phyloP scores from a whole-genome alignment of 2,797 vertebrate species.

The Smutsia temminckii region DNA sequence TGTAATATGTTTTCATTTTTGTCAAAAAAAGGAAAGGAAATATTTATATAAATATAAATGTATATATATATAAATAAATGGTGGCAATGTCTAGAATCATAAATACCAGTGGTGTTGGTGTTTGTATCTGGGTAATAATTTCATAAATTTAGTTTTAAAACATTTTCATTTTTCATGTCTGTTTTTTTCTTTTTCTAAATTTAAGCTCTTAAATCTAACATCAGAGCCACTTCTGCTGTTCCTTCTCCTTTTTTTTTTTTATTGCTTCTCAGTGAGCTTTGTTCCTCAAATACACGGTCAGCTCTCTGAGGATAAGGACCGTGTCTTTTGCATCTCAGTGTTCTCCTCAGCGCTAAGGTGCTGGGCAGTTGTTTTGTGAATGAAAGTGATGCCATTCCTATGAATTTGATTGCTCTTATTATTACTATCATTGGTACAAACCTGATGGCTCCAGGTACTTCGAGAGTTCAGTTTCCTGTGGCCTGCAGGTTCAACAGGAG shows the following conservation, averaged over 20 bases:
- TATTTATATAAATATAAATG: neutral
- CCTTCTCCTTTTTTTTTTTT: neutral
- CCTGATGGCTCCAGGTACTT: neutral
- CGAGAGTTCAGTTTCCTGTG: neutral
- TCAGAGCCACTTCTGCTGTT: neutral
- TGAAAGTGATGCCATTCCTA: neutral
- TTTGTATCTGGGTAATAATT: neutral
- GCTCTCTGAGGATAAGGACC: neutral
- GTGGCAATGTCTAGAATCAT: neutral
- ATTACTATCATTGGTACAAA: neutral
- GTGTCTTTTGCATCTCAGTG: neutral
- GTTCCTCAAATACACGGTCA: neutral
- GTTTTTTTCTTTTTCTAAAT: neutral
- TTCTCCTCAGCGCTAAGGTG: neutral
- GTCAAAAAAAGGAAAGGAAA: neutral
- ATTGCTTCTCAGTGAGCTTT: neutral
- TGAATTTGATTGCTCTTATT: neutral
- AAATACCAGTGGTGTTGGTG: neutral
- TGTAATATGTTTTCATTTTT: neutral
- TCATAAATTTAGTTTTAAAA: slow-evolving; percentile 13
- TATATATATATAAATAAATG: neutral
- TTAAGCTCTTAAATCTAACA: neutral
- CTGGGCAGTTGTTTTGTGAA: neutral
- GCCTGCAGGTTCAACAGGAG: neutral
- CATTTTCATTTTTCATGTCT: neutral